Evolutionary conservation across 2,113 vertebrate genomes (phyloP).

Genomic region (Pelecanus crispus): DNA sequence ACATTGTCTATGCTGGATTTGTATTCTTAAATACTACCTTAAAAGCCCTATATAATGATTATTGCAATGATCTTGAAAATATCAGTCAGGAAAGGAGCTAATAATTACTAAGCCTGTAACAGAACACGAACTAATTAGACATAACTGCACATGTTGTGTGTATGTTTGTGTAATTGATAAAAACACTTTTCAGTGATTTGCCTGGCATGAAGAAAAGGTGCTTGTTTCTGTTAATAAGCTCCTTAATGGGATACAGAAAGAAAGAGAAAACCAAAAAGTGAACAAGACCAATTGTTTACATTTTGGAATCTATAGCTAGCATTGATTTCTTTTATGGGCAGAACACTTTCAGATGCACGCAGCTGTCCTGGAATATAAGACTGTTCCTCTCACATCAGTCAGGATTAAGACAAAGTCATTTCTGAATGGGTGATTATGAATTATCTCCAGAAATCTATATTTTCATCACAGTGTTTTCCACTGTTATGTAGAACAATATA

Average conservation of each 20-base stretch:
- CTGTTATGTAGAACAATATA: background rate
- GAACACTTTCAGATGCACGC: background rate
- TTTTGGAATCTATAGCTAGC: background rate
- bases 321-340: background rate
- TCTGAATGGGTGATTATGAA: background rate
- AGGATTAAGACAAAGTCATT: background rate
- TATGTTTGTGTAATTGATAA: constrained; percentile 62
- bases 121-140: constrained; percentile 60
- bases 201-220: constrained; percentile 18
- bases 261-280: background rate
- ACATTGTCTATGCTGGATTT: constrained; percentile 45
- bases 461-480: background rate
- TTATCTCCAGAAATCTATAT: background rate
- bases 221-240: background rate
- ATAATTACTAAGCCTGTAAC: constrained; percentile 49
- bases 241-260: background rate
- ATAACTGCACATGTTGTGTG: constrained; percentile 43
- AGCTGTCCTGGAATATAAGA: background rate
- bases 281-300: background rate
- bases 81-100: constrained; percentile 63
- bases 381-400: background rate
- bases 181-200: constrained; percentile 27
- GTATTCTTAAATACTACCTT: constrained; percentile 50
- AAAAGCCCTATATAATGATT: constrained; percentile 58
- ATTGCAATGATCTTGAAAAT: constrained; percentile 52